Evolutionary conservation across 92 coral and sea anemone species (phyloP), one percentile per base, ranked within the genome.

Genomic region (Montipora capitata): DNA sequence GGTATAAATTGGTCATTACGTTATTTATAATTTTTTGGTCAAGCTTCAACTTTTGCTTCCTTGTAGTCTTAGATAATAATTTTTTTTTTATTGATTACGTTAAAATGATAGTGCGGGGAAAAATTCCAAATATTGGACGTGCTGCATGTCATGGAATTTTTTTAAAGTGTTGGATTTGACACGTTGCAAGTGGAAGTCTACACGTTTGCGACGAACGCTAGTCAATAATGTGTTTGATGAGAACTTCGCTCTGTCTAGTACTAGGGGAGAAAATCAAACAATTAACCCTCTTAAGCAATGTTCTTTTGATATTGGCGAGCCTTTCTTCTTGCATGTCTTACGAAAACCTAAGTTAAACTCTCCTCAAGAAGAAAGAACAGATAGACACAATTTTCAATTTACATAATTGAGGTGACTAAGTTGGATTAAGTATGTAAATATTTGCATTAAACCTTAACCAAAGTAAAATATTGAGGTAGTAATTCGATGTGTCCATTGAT

Each of bases 1-100:
- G 15, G 63, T 27, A 48, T 56, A 35, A 48, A 48, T 8, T 13
- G 27, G 67, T 80, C 85, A 80, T 68, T 40, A 7, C 56, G 77
- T 56, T 81, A 81, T 81, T 81, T 81, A 51, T 73, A 49, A 63
- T 17, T 73, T 49, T 73, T 54, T 49, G 8, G 40, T 77, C 6
- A 38, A 14, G 16, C 85, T 56, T 39, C 40, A 81, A 81, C 14
- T 81, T 52, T 40, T 48, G 68, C 74, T 81, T 81, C 77, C 77
- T 51, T 18, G 27, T 51, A 16, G 43, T 39, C 66, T 39, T 7
- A 10, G 10, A 68, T 18, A 43, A 69, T 41, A 17, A 27, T 14
- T 51, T 1, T 16, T 54, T 16, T 70, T 73, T 4, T 15, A 48
- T 56, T 52, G 4, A 27, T 68, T 2, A 0, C 40, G 35, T 10